Percentiles rank a stretch among this genome's conserved stretches.
These are phyloP conservation scores for Heteropelma amictum DNA, from an alignment of 2,888 invertebrate genomes.

Conservation along the genomic window DNA sequence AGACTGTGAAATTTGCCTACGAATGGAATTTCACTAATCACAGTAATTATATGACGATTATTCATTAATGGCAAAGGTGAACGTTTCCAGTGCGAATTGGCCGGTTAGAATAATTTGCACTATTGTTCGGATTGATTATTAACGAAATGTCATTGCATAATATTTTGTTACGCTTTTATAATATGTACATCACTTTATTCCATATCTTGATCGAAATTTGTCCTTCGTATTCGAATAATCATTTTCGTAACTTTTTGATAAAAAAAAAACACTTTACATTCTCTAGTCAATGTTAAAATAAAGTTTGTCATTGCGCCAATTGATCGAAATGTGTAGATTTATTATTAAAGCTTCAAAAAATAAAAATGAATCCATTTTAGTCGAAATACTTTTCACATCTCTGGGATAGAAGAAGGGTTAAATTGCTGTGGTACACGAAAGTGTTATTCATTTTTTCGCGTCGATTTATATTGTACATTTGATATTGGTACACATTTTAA, in stretches of 20 bases:
- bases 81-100: not conserved
- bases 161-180: conserved; percentile 21
- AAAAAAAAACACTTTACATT: conserved; percentile 41
- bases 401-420: not conserved
- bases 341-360: conserved; percentile 41
- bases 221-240: conserved; percentile 1
- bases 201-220: not conserved
- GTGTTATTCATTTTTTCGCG: conserved; percentile 3
- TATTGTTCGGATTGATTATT: not conserved
- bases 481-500: conserved; percentile 31
- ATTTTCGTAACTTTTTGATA: conserved; percentile 45
- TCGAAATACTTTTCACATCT: not conserved
- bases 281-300: conserved; percentile 66
- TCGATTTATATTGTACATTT: conserved; percentile 45
- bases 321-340: conserved; percentile 37
- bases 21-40: not conserved
- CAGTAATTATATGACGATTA: too few species aligned
- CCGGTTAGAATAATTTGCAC: not conserved
- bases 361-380: not conserved
- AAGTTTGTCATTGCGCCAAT: conserved; percentile 46
- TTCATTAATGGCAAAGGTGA: too few species aligned
- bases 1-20: not conserved
- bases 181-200: not conserved
- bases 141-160: conserved; percentile 5
- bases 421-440: not conserved